Percentiles rank a stretch among this genome's conserved stretches.
Conservation (phyloP, 2,797 vertebrate species). For the Tokudaia muenninki region DNA sequence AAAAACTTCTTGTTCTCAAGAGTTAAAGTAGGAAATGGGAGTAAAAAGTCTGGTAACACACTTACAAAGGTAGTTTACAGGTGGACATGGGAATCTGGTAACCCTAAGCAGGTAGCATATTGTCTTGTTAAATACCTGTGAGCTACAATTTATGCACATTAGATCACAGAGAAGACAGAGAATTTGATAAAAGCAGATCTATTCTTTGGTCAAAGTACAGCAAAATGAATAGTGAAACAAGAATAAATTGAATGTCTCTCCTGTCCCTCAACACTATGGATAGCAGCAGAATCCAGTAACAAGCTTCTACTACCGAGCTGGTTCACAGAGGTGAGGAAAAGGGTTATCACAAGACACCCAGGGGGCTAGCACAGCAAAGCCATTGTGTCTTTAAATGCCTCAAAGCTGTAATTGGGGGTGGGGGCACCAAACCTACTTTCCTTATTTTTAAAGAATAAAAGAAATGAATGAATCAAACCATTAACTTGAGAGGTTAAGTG, state of each 20-base stretch:
- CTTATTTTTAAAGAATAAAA: conserved; percentile 68
- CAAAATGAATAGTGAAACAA: not conserved
- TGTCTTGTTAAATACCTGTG: conserved; percentile 26
- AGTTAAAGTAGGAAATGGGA: not conserved
- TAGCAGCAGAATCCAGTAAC: not conserved
- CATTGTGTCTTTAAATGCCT: not conserved
- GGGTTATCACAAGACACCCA: conserved; percentile 36
- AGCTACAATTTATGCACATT: not conserved
- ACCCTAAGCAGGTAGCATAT: not conserved
- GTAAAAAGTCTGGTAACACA: not conserved
- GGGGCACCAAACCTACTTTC: not conserved
- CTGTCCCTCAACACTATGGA: not conserved
- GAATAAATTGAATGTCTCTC: not conserved
- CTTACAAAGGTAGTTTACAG: not conserved
- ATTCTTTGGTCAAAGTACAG: conserved; percentile 52
- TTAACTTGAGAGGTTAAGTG: conserved; percentile 62
- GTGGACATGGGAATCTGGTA: not conserved
- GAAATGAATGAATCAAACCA: conserved; percentile 61
- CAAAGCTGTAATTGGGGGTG: not conserved
- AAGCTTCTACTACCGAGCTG: not conserved
- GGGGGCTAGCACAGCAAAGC: conserved; percentile 20
- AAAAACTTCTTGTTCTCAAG: not conserved
- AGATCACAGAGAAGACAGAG: not conserved
- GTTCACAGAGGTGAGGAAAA: not conserved
- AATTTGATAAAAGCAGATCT: conserved; percentile 3